These are phyloP conservation scores for Micropterix aruncella DNA, from an alignment of 2,888 invertebrate genomes.

Conservation along the genomic window DNA sequence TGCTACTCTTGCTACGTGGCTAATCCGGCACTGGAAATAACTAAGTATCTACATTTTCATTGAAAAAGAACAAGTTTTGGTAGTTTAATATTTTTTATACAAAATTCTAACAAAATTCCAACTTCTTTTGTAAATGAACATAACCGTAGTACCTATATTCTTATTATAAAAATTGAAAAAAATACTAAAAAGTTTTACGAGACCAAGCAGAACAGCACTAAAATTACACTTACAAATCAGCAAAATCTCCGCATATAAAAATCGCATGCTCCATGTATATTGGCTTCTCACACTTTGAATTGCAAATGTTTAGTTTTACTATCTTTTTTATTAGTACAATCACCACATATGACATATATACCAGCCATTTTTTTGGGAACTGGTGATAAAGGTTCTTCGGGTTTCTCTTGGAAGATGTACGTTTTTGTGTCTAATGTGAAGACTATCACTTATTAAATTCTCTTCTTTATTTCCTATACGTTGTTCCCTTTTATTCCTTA, in stretches of 20 bases:
- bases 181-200: not conserved
- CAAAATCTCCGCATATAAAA: not conserved
- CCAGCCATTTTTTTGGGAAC: not conserved
- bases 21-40: no score
- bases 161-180: not conserved
- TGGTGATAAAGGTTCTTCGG: not conserved
- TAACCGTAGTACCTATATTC: not conserved
- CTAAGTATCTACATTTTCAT: not conserved
- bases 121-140: no score
- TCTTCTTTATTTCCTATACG: not conserved
- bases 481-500: not conserved
- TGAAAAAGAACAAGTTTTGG: not conserved
- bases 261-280: not conserved
- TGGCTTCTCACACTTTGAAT: not conserved
- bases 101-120: no score
- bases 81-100: no score
- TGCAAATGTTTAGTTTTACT: not conserved
- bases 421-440: not conserved
- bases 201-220: not conserved
- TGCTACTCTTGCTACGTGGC: no score
- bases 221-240: no score
- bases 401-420: slow-evolving; percentile 1
- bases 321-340: not conserved
- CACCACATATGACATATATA: not conserved
- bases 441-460: not conserved